Conservation (phyloP, 2,888 invertebrate species). For the Agriotes lineatus region DNA sequence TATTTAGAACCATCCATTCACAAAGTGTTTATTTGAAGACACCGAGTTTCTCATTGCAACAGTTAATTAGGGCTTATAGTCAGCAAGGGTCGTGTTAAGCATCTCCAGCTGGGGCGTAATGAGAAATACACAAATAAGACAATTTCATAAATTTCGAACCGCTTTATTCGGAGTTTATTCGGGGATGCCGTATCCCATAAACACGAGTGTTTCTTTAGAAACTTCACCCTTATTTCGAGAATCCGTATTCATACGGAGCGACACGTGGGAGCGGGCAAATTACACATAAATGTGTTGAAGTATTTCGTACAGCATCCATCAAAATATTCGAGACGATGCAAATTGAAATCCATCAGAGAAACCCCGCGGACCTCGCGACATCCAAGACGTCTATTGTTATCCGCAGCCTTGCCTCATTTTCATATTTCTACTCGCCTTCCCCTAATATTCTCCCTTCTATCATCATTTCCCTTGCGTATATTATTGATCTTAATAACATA, state of each 20-base stretch:
- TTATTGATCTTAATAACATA: conserved; percentile 66
- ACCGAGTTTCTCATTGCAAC: too few species aligned
- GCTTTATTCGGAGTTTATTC: conserved; percentile 32
- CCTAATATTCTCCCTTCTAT: conserved; percentile 55
- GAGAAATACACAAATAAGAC: background rate
- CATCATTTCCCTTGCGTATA: conserved; percentile 62
- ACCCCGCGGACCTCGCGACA: conserved; percentile 61
- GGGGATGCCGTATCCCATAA: conserved; percentile 34
- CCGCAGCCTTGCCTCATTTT: conserved; percentile 62
- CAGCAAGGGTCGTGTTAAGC: background rate
- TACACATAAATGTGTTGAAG: conserved; percentile 51
- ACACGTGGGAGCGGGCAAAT: conserved; percentile 49
- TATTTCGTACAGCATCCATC: conserved; percentile 47
- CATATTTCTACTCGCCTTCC: conserved; percentile 59
- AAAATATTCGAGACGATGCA: conserved; percentile 59
- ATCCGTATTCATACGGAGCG: conserved; percentile 43
- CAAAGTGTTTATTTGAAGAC: too few species aligned
- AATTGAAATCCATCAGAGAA: conserved; percentile 65
- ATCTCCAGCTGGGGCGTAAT: background rate
- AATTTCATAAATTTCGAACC: conserved; percentile 14
- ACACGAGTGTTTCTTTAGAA: conserved; percentile 39
- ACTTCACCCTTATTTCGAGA: conserved; percentile 36
- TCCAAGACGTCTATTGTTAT: conserved; percentile 63
- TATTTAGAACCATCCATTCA: too few species aligned
- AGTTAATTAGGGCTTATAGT: too few species aligned